Conservation (phyloP, 2,888 invertebrate genomes). For the Limnephilus lunatus region DNA sequence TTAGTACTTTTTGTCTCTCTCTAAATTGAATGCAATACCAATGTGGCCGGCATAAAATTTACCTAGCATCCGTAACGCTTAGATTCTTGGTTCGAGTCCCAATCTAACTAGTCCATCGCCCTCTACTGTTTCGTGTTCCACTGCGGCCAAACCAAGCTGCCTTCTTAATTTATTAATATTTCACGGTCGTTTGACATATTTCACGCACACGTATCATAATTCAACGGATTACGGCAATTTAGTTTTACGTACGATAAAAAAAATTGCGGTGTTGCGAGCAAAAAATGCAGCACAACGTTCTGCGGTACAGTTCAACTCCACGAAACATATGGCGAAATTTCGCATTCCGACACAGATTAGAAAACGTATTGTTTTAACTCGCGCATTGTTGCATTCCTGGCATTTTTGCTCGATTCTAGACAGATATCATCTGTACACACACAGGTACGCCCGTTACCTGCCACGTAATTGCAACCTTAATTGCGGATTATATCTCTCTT, state of each 20-base stretch:
- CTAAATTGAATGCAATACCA: background rate
- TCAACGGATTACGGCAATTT: background rate
- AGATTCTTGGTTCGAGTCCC: constrained; percentile 6
- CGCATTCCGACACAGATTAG: constrained; percentile 44
- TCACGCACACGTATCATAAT: background rate
- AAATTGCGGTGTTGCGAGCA: background rate
- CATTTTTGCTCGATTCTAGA: constrained; percentile 35
- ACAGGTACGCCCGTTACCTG: constrained; percentile 31
- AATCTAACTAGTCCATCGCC: constrained; percentile 36
- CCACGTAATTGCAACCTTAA: constrained; percentile 31
- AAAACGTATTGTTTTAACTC: constrained; percentile 44
- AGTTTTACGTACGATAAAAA: background rate
- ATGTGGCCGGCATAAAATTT: background rate
- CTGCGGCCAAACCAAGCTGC: background rate
- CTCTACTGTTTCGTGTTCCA: constrained; percentile 23
- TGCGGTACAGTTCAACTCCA: constrained; percentile 21
- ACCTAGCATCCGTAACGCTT: background rate
- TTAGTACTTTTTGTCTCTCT: background rate
- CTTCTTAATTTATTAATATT: constrained; percentile 18
- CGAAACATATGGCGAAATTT: constrained; percentile 29
- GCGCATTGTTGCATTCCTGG: constrained; percentile 46
- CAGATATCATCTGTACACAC: constrained; percentile 37
- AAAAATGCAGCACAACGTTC: constrained; percentile 6
- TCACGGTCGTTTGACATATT: constrained; percentile 25
- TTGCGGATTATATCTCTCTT: constrained; percentile 41